Base-by-base conservation (phyloP, 2,797 vertebrate species). In the Gymnocypris eckloni region DNA sequence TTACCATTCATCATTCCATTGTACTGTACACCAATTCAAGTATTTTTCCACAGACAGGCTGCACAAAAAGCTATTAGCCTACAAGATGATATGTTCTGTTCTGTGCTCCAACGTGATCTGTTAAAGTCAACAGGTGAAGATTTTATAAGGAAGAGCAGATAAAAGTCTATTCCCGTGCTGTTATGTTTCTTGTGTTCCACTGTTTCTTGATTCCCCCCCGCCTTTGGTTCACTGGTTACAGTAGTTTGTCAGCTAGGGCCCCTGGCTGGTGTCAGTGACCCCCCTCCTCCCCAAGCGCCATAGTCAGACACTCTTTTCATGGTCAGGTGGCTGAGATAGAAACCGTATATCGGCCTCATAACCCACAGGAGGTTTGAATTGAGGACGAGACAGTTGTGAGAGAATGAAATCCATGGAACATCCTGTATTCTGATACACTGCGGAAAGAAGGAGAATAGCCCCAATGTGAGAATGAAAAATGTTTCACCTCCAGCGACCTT, bases 351-450 rank as follows among this genome's bases (percentile, higher is more conserved):
- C 91, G 87, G 91, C 90, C 92, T 90, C 91, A 91, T 90, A 93
- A 94, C 93, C 93, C 93, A 93, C 92, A 90, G 90, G 91, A 93
- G 94, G 90, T 92, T 94, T 94, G 91, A 94, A 94, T 87, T 89
- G 88, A 77, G 92, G 92, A 95, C 90, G 88, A 91, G 91, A 93
- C 89, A 91, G 92, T 90, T 91, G 48, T 67, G 72, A 82, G 39
- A 66, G 89, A 93, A 90, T 88, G 87, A 86, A 92, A 93, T 90
- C 92, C 89, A 93, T 87, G 88, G 90, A 77, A 90, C 92, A 92
- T 93, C 91, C 92, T 94, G 93, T 94, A 93, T 89, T 92, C 87
- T 91, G 92, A 94, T 92, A 91, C 90, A 89, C 72, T 77, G 79
- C 18, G 5, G 86, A 87, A 79, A 81, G 84, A 89, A 90, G 84